Evolutionary conservation across 2,113 vertebrate species (phyloP).

Genomic region (Strix uralensis): DNA sequence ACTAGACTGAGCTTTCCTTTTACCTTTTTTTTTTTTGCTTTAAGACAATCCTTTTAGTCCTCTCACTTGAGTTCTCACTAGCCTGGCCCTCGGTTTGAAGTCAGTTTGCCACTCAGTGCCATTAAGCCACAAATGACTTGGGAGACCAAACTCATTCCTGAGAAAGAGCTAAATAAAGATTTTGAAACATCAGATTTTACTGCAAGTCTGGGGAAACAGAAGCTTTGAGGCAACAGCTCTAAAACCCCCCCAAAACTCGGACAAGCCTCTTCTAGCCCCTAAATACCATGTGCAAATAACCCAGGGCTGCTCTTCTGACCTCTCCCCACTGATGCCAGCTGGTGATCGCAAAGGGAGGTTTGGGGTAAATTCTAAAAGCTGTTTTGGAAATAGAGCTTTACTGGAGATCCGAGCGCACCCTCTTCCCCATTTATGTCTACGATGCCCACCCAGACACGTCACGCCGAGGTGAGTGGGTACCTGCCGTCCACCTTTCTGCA

Average conservation of each 20-base stretch:
- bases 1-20: background rate
- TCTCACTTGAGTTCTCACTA: background rate
- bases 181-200: constrained; percentile 24
- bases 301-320: background rate
- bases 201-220: background rate
- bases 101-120: background rate
- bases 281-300: background rate
- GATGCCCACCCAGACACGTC: background rate
- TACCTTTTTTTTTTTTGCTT: background rate
- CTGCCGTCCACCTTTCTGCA: background rate
- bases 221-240: background rate
- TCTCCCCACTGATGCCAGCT: background rate
- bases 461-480: rapidly evolving
- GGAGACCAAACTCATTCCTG: background rate
- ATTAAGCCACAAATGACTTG: background rate
- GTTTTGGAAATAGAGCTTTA: background rate
- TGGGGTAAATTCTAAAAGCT: background rate
- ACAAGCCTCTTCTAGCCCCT: background rate
- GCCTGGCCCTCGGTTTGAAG: background rate
- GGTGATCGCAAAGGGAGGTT: background rate
- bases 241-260: background rate
- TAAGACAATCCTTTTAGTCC: background rate
- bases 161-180: constrained; percentile 11
- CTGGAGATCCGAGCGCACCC: background rate
- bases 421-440: background rate